Evolutionary conservation across 2,888 invertebrate genomes (phyloP).

Genomic region (Apamea anceps): DNA sequence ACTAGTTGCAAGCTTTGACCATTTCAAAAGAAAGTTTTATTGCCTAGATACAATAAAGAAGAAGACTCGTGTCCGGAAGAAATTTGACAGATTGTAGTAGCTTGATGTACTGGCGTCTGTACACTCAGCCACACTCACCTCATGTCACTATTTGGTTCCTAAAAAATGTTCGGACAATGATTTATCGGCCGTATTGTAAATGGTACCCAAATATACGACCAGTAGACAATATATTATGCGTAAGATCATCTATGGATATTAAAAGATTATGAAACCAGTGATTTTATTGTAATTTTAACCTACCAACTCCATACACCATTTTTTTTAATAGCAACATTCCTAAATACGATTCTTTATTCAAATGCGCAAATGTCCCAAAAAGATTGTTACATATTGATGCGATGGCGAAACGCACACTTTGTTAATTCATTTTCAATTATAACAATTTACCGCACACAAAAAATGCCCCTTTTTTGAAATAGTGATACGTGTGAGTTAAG

Average conservation of each 20-base stretch:
- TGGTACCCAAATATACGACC: not conserved
- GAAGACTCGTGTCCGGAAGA: too few species aligned
- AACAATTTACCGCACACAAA: constrained; percentile 22
- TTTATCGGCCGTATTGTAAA: not conserved
- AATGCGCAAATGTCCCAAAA: constrained; percentile 38
- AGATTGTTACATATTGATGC: constrained; percentile 4
- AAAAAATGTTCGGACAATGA: not conserved
- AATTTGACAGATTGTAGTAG: too few species aligned
- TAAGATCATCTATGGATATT: not conserved
- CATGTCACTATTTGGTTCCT: not conserved
- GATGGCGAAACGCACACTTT: constrained; percentile 20
- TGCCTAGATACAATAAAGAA: too few species aligned
- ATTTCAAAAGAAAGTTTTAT: not conserved
- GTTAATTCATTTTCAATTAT: not conserved
- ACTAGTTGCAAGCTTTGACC: not conserved
- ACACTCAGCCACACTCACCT: not conserved
- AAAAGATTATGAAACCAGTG: constrained; percentile 1
- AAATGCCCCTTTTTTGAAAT: not conserved
- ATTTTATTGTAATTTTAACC: constrained; percentile 1
- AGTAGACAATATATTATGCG: not conserved
- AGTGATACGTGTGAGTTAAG: not conserved
- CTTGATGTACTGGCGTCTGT: too few species aligned
- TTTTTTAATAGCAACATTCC: constrained; percentile 29
- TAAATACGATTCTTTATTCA: not conserved
- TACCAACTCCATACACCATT: not conserved